phyloP scores from a whole-genome alignment of 2,888 invertebrate species.

The Clunio marinus region DNA sequence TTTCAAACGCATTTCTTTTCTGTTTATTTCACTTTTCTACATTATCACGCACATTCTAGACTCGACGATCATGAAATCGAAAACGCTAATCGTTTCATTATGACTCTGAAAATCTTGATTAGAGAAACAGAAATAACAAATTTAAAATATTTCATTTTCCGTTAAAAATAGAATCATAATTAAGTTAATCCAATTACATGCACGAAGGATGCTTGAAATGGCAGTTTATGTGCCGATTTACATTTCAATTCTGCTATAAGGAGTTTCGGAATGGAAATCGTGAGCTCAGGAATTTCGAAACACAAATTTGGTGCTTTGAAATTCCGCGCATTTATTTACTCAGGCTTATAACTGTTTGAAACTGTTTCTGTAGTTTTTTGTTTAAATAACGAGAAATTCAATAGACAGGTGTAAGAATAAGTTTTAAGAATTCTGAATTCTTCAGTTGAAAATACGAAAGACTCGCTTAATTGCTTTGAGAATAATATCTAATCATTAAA shows the following conservation, averaged over 20 bases:
- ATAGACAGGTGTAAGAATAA: no score
- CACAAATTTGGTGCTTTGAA: not conserved
- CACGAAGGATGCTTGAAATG: conserved; percentile 29
- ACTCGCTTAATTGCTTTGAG: conserved; percentile 3
- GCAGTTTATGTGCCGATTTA: conserved; percentile 5
- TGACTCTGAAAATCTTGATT: conserved; percentile 19
- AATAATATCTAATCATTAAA: conserved; percentile 24
- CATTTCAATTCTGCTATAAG: not conserved
- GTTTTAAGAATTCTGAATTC: no score
- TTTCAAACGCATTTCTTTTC: conserved; percentile 33
- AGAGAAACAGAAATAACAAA: not conserved
- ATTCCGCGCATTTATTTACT: not conserved
- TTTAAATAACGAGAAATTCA: no score
- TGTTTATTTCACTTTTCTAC: not conserved
- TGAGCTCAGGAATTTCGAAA: not conserved
- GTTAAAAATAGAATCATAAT: conserved; percentile 15
- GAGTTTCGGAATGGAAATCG: not conserved
- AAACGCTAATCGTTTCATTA: conserved; percentile 33
- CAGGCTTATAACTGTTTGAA: not conserved
- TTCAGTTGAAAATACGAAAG: no score
- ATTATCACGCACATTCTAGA: conserved; percentile 23
- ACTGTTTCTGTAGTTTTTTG: conserved; percentile 28
- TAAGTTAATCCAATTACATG: conserved; percentile 38
- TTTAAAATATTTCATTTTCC: conserved; percentile 19
- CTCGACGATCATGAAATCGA: conserved; percentile 26